Evolutionary conservation across 2,797 vertebrate genomes (phyloP).

Genomic region (Acanthornis magna): DNA sequence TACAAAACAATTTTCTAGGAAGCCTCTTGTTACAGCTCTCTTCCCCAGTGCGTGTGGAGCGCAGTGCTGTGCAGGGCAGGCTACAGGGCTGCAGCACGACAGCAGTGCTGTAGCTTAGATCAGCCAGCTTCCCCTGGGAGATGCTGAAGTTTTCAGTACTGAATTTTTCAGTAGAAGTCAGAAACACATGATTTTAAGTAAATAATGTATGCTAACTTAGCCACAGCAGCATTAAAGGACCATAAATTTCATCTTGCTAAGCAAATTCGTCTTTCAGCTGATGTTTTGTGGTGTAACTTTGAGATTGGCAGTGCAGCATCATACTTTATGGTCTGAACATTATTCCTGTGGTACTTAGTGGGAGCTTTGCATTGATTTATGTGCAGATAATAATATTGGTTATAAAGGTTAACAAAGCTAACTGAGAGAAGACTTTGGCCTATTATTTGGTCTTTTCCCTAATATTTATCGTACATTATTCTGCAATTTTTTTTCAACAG

Average conservation of each 20-base stretch:
- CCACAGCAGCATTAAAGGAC: not conserved
- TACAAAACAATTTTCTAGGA: not conserved
- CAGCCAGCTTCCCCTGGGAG: not conserved
- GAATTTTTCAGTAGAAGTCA: not conserved
- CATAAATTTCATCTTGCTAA: not conserved
- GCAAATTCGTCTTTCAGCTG: not conserved
- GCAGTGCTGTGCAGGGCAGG: not conserved
- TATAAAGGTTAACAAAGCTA: not conserved
- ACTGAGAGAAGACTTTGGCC: not conserved
- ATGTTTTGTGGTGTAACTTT: accelerated
- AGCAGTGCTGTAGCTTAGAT: not conserved
- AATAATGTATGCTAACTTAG: not conserved
- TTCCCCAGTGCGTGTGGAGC: too few relatives aligned
- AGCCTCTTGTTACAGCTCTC: not conserved
- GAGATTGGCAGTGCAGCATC: not conserved
- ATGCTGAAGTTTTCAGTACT: not conserved
- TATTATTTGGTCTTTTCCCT: not conserved
- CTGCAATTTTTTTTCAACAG: not conserved
- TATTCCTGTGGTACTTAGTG: not conserved
- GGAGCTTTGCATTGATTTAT: not conserved
- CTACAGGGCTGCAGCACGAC: not conserved
- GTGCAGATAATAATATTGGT: not conserved
- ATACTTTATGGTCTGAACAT: not conserved
- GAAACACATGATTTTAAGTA: not conserved
- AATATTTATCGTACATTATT: not conserved